A percentile compares a stretch with the other conserved stretches of the same genome.
phyloP scores from a whole-genome alignment of 2,113 vertebrate genomes.

The Gopherus evgoodei region DNA sequence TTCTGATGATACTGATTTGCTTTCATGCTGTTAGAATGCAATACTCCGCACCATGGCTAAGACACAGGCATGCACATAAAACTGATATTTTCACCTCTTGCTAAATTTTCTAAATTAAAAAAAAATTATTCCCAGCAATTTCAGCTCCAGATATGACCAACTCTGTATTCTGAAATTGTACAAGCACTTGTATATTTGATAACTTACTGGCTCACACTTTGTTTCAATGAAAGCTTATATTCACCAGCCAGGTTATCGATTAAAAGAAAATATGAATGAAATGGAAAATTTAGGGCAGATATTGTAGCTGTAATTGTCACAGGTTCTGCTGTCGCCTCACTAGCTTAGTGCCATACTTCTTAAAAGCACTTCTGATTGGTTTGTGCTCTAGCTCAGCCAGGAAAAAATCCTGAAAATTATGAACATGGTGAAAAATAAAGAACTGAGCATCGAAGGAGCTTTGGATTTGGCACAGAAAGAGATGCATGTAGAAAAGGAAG shows the following conservation, averaged over 20 bases:
- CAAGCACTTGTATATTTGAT: conserved; percentile 38
- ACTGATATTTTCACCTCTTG: conserved; percentile 36
- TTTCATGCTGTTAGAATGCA: background rate
- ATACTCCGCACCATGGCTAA: background rate
- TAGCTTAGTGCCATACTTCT: background rate
- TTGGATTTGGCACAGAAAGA: conserved; percentile 77
- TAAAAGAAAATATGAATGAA: conserved; percentile 41
- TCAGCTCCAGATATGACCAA: background rate
- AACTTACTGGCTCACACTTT: background rate
- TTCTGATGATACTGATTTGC: background rate
- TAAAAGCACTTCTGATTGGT: background rate
- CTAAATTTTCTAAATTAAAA: conserved; percentile 1
- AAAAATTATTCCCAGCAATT: conserved; percentile 45
- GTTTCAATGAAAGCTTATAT: conserved; percentile 56
- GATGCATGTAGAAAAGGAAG: background rate
- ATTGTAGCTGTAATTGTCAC: background rate
- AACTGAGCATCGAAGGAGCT: conserved; percentile 81
- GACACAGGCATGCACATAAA: background rate
- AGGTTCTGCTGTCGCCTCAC: background rate
- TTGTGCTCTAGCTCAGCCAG: conserved; percentile 33
- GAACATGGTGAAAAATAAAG: conserved; percentile 84
- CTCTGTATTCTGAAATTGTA: conserved; percentile 24
- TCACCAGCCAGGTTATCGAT: conserved; percentile 22
- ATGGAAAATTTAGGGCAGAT: conserved; percentile 23
- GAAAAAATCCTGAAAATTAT: conserved; percentile 69